Base-by-base conservation (phyloP, 1,140 invertebrate genomes). In the Calosoma granatense region DNA sequence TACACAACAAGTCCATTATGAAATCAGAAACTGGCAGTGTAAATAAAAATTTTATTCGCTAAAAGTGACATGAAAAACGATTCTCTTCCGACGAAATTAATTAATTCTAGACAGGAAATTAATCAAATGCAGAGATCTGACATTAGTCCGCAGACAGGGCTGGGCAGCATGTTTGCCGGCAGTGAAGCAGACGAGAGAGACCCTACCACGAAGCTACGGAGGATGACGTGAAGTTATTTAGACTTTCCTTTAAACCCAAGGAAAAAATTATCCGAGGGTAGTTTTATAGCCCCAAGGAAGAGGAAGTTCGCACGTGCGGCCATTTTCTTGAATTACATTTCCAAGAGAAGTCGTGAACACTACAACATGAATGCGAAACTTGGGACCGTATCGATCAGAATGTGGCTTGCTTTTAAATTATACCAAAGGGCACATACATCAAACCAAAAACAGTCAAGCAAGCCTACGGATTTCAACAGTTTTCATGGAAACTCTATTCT, bases 261-360 rank as follows among this genome's bases (percentile, higher is more conserved):
- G 26, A 17, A 47, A 47, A 47, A 47, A 47, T 47, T 47, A 47
- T 47, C 41, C 41, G 17, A 17, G 41, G 41, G 41, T 11, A 47
- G 41, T 47, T 47, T 47, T 47, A 47, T 17, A 17, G 17, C 41
- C 15, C 17, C 41, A 17, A 17, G 41, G 17, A 11, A 17, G 15
- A 30, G 26, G 26, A 47, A 4, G 17, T 47, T 11, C 17, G 41
- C 41, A 47, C 41, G 41, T 47, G 41, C 6, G 15, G 4, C 6
- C 41, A 47, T 47, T 47, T 12, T 17, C 41, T 47, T 11, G 41
- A 47, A 47, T 47, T 47, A 47, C 41, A 36, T 36, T n/a, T n/a
- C n/a, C n/a, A n/a, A n/a, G n/a, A n/a, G n/a, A n/a, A n/a, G n/a
- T n/a, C n/a, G n/a, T n/a, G n/a, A n/a, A n/a, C n/a, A n/a, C n/a